A percentile compares a stretch with the other conserved stretches of the same genome.
Evolutionary conservation across 53 echinoderm and acorn worm species (phyloP).

Genomic region (Paelopatides confundens): DNA sequence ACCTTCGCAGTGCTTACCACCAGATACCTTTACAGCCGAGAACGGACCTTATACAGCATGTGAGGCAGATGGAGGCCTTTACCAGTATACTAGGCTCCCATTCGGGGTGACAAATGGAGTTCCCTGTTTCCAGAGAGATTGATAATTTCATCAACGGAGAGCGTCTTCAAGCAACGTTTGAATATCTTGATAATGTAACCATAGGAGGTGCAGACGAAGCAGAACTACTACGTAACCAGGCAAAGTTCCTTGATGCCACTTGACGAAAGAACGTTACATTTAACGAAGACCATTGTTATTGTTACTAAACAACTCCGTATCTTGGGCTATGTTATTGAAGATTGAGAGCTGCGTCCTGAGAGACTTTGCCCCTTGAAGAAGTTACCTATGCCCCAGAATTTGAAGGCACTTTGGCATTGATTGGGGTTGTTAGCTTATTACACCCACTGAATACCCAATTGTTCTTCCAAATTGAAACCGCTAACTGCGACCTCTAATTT

Average conservation of each 20-base stretch:
- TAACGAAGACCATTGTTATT: constrained; percentile 28
- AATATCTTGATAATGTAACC: constrained; percentile 38
- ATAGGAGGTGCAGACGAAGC: constrained; percentile 20
- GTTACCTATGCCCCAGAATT: constrained; percentile 39
- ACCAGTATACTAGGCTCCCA: constrained; percentile 44
- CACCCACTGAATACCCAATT: constrained; percentile 17
- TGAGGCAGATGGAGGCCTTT: constrained; percentile 47
- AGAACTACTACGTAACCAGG: no score
- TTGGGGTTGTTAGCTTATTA: constrained; percentile 31
- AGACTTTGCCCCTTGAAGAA: constrained; percentile 33
- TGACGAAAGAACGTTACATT: constrained; percentile 43
- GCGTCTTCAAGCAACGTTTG: constrained; percentile 39
- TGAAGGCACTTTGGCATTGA: constrained; percentile 8
- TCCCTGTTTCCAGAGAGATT: constrained; percentile 49
- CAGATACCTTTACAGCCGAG: constrained; percentile 20
- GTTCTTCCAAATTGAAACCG: constrained; percentile 35
- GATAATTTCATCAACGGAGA: constrained; percentile 37
- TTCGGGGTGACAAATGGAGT: constrained; percentile 46
- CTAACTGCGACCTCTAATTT: not conserved
- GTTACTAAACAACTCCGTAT: constrained; percentile 14
- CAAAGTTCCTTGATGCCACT: constrained; percentile 29
- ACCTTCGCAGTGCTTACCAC: constrained; percentile 43
- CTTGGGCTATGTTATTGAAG: constrained; percentile 33
- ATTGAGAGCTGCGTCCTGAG: constrained; percentile 27
- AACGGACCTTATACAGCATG: no score